A percentile compares a stretch with the other conserved stretches of the same genome.
phyloP scores from a whole-genome alignment of 2,113 vertebrate species.

The Struthidea cinerea region DNA sequence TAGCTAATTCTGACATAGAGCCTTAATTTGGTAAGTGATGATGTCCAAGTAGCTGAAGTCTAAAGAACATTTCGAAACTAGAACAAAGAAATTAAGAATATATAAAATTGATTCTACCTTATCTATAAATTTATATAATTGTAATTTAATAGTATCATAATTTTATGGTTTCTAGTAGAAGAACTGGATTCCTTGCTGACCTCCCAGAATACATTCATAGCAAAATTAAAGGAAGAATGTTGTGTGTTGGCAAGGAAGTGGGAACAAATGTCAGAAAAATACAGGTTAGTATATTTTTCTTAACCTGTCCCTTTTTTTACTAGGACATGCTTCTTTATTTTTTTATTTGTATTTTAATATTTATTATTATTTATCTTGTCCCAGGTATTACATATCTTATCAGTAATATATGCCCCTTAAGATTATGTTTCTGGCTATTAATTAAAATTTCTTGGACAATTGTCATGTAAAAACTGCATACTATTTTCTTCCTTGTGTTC shows the following conservation, averaged over 20 bases:
- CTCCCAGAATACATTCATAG: slow-evolving; percentile 86
- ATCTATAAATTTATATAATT: background rate
- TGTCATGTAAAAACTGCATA: background rate
- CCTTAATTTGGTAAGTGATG: background rate
- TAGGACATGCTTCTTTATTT: background rate
- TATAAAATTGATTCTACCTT: background rate
- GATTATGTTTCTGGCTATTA: background rate
- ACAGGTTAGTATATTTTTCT: slow-evolving; percentile 74
- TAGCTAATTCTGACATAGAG: background rate
- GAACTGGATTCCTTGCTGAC: slow-evolving; percentile 82
- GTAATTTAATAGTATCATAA: background rate
- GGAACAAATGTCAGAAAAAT: slow-evolving; percentile 79
- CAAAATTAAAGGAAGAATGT: slow-evolving; percentile 87
- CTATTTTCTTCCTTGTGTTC: background rate
- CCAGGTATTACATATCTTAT: background rate
- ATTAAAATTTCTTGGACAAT: background rate
- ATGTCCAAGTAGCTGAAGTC: background rate
- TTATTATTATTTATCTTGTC: background rate
- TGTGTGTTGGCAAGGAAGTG: slow-evolving; percentile 76
- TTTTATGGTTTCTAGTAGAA: slow-evolving; percentile 75
- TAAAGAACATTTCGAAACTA: background rate
- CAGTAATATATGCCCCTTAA: background rate
- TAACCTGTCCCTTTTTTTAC: background rate
- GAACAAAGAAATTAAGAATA: background rate
- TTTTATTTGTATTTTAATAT: background rate